These are phyloP conservation scores for Ophiodon elongatus DNA, from an alignment of 2,113 vertebrate species.

Conservation along the genomic window DNA sequence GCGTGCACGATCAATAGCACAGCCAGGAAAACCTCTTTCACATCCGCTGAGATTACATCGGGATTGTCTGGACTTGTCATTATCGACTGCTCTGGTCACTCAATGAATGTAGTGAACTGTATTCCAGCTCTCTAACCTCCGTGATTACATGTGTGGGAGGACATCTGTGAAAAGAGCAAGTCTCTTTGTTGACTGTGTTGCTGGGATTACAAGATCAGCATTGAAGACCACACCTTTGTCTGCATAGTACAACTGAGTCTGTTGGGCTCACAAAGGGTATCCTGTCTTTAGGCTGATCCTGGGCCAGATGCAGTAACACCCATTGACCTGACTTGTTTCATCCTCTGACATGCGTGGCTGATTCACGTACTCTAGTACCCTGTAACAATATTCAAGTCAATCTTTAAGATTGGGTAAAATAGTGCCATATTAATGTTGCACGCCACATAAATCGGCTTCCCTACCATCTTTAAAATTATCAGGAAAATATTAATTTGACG, in stretches of 20 bases:
- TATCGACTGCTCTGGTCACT: constrained; percentile 54
- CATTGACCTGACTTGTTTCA: constrained; percentile 47
- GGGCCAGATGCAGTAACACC: constrained; percentile 53
- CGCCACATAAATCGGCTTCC: background rate
- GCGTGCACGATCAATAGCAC: constrained; percentile 31
- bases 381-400: background rate
- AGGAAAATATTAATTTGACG: background rate
- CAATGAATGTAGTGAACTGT: constrained; percentile 28
- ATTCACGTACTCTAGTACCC: background rate
- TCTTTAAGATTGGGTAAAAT: background rate
- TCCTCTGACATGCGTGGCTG: constrained; percentile 7
- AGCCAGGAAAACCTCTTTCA: constrained; percentile 43
- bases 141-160: constrained; percentile 61
- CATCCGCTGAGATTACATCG: constrained; percentile 51
- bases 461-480: background rate
- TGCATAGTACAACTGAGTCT: constrained; percentile 65
- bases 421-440: background rate
- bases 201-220: constrained; percentile 70
- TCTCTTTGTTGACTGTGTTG: constrained; percentile 75
- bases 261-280: constrained; percentile 64
- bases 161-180: constrained; percentile 48
- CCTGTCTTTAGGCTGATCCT: constrained; percentile 57
- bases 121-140: constrained; percentile 33
- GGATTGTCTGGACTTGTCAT: constrained; percentile 66
- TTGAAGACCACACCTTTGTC: constrained; percentile 78